Evolutionary conservation across 2,888 invertebrate species (phyloP), one percentile per base, ranked within the genome.

Genomic region (Copidosoma aretas): DNA sequence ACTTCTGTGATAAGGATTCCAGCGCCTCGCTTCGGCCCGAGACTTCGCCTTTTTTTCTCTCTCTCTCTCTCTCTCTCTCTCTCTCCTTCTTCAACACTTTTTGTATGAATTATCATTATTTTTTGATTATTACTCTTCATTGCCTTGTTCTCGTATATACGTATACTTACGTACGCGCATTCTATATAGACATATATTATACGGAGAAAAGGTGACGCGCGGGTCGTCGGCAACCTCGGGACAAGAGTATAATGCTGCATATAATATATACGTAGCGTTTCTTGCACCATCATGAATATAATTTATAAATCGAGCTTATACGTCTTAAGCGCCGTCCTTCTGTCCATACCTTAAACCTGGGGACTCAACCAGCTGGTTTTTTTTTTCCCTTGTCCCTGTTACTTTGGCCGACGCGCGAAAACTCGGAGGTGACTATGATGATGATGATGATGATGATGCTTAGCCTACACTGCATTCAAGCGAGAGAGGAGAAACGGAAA

Each of bases 1-100:
- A n/a, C n/a, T 32, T 32, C 72, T 72, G 72, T 72, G 72, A 72
- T 72, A 72, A 64, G 65, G 68, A 67, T 67, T 67, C 64, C 67
- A 62, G 52, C 67, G 56, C 62, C 67, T 63, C 62, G 64, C 49
- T 46, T 21, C 32, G 32, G 32, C 60, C 60, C 65, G 25, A 57
- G 54, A 66, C 54, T 32, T n/a, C n/a, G n/a, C n/a, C n/a, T 71
- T 64, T 63, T 56, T 46, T 62, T 64, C 60, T 51, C 17, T 58
- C 25, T 21, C 21, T 51, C n/a, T n/a, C n/a, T n/a, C n/a, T n/a
- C n/a, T n/a, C n/a, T n/a, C n/a, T n/a, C n/a, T n/a, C n/a, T n/a
- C 3, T 3, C 32, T 32, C 32, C 32, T 32, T 32, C 32, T n/a
- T n/a, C n/a, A n/a, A n/a, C n/a, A 32, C 32, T 32, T 32, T 32